Evolutionary conservation across 2,888 invertebrate species (phyloP).

Genomic region (Nudaria mundana): DNA sequence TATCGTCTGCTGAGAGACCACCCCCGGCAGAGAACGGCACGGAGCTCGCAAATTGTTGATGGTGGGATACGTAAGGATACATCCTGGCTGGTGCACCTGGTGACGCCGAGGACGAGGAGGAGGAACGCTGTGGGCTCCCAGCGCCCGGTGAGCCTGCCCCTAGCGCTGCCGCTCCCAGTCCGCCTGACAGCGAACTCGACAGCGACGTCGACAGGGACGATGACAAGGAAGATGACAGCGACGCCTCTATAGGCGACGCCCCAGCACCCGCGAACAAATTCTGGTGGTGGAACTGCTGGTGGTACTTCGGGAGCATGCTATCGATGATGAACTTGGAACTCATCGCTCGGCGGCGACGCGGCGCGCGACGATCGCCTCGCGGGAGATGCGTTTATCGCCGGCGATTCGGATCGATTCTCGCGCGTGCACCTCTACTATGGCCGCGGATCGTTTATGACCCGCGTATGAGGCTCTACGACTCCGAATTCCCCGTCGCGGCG

Average conservation of each 20-base stretch:
- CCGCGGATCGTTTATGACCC: constrained; percentile 93
- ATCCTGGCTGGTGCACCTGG: constrained; percentile 90
- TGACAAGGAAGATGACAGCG: constrained; percentile 81
- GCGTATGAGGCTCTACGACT: constrained; percentile 92
- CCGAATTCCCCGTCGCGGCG: constrained; percentile 88
- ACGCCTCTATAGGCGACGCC: constrained; percentile 88
- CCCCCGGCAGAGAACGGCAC: constrained; percentile 86
- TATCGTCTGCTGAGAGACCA: constrained; percentile 85
- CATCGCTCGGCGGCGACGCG: constrained; percentile 87
- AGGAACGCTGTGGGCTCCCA: constrained; percentile 83
- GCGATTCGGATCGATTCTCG: constrained; percentile 82
- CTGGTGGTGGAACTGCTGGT: constrained; percentile 85
- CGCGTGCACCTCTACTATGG: constrained; percentile 82
- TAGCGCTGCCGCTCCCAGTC: constrained; percentile 83
- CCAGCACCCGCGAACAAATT: constrained; percentile 82
- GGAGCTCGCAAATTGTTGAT: constrained; percentile 87
- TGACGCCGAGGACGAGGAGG: constrained; percentile 84
- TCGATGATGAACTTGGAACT: constrained; percentile 98
- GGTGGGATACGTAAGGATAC: constrained; percentile 95
- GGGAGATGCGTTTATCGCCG: constrained; percentile 80
- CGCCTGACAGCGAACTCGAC: constrained; percentile 83
- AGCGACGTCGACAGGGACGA: constrained; percentile 80
- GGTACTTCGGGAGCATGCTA: constrained; percentile 98
- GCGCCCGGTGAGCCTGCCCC: constrained; percentile 81
- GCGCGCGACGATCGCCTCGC: constrained; percentile 80